Evolutionary conservation across 2,888 invertebrate species (phyloP).

Genomic region (Tachina fera): DNA sequence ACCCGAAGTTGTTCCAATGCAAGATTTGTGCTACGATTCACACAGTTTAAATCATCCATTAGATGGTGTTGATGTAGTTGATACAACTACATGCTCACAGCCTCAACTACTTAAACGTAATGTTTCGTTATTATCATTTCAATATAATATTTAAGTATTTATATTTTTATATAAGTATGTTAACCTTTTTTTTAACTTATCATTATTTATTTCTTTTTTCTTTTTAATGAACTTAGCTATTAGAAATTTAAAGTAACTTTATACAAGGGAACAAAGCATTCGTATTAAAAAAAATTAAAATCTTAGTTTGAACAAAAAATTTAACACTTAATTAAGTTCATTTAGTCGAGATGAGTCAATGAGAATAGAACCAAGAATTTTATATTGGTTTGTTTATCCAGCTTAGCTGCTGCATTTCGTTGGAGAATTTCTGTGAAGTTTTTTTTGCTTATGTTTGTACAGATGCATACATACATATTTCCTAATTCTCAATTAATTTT

Average conservation of each 20-base stretch:
- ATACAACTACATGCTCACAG: slow-evolving; percentile 75
- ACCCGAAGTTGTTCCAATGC: slow-evolving; percentile 83
- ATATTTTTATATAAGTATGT: background rate
- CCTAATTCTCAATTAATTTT: too few species aligned
- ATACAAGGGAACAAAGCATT: slow-evolving; percentile 71
- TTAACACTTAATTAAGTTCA: background rate
- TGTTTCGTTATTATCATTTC: slow-evolving; percentile 82
- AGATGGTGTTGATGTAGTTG: slow-evolving; percentile 76
- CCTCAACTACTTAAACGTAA: slow-evolving; percentile 81
- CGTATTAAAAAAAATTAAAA: slow-evolving; percentile 44
- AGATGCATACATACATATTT: too few species aligned
- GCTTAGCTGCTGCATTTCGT: too few species aligned
- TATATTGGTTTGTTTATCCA: background rate
- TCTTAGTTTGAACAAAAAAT: too few species aligned
- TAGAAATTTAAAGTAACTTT: slow-evolving; percentile 65
- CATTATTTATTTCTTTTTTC: slow-evolving; percentile 22
- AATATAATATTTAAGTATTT: slow-evolving; percentile 76
- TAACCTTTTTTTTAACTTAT: slow-evolving; percentile 3
- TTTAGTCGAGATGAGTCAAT: background rate
- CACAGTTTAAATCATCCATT: slow-evolving; percentile 76
- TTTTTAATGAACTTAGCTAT: slow-evolving; percentile 44
- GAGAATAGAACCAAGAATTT: background rate
- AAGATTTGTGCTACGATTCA: slow-evolving; percentile 81
- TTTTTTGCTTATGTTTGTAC: too few species aligned
- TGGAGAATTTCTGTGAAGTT: too few species aligned